phyloP scores from a whole-genome alignment of 2,113 vertebrate genomes.

The Dinomys branickii region DNA sequence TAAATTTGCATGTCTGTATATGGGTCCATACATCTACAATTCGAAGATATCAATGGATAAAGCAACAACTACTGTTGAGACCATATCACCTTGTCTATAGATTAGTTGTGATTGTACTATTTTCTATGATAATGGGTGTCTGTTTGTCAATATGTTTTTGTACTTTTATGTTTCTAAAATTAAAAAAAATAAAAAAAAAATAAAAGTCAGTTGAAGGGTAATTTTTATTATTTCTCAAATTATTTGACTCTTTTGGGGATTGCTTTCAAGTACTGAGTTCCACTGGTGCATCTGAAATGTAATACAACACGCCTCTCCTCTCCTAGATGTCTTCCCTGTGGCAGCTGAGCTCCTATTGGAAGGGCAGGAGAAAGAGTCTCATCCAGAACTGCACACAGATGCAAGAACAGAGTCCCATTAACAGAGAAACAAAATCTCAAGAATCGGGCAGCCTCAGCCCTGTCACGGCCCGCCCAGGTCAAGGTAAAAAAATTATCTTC shows the following conservation, averaged over 20 bases:
- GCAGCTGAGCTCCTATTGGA: neutral
- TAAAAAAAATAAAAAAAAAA: too few relatives aligned
- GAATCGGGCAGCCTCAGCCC: neutral
- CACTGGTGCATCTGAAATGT: neutral
- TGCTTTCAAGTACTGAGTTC: neutral
- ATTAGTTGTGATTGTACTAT: too few relatives aligned
- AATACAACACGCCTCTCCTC: neutral
- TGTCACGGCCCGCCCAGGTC: neutral
- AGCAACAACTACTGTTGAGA: too few relatives aligned
- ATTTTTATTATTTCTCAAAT: slow-evolving; percentile 32
- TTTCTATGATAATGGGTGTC: too few relatives aligned
- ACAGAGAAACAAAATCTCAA: neutral
- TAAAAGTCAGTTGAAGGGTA: too few relatives aligned
- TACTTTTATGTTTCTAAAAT: too few relatives aligned
- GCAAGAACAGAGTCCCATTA: neutral
- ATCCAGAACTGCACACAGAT: neutral
- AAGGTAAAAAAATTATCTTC: neutral
- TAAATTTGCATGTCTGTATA: too few relatives aligned
- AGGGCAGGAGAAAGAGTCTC: neutral
- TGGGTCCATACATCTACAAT: too few relatives aligned
- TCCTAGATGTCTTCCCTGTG: neutral
- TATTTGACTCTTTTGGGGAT: neutral
- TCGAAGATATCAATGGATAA: too few relatives aligned
- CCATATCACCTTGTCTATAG: too few relatives aligned
- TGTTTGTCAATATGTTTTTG: too few relatives aligned